Evolutionary conservation across 2,113 vertebrate species (phyloP).

Genomic region (Corythaeola cristata): DNA sequence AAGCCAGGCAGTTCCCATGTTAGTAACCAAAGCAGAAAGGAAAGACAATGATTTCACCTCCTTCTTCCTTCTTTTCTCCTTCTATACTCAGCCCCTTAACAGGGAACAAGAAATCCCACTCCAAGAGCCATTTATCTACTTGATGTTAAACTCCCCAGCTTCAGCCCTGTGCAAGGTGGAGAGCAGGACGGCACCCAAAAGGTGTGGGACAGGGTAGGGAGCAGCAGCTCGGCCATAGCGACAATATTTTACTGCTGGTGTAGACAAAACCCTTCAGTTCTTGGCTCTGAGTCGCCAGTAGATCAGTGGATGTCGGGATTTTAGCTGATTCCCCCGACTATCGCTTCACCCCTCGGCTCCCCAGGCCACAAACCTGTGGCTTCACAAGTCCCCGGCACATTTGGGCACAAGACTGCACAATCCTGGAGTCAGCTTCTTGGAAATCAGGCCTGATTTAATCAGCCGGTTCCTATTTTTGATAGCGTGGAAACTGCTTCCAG

Average conservation of each 20-base stretch:
- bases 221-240: neutral
- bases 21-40: neutral
- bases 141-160: no score
- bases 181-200: neutral
- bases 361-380: neutral
- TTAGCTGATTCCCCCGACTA: neutral
- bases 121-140: neutral
- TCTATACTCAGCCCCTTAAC: no score
- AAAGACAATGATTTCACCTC: neutral
- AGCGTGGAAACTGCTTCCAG: neutral
- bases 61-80: neutral
- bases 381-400: accelerated
- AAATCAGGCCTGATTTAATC: neutral
- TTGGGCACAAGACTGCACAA: neutral
- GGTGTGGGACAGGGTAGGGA: neutral
- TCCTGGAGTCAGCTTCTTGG: neutral
- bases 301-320: neutral
- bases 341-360: neutral
- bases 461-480: neutral
- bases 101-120: neutral
- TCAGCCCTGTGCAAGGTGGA: neutral
- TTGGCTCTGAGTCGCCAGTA: neutral
- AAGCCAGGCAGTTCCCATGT: neutral
- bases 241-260: accelerated
- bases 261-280: accelerated